Conservation (phyloP, 2,113 vertebrate species). For the Bagarius yarrelli region DNA sequence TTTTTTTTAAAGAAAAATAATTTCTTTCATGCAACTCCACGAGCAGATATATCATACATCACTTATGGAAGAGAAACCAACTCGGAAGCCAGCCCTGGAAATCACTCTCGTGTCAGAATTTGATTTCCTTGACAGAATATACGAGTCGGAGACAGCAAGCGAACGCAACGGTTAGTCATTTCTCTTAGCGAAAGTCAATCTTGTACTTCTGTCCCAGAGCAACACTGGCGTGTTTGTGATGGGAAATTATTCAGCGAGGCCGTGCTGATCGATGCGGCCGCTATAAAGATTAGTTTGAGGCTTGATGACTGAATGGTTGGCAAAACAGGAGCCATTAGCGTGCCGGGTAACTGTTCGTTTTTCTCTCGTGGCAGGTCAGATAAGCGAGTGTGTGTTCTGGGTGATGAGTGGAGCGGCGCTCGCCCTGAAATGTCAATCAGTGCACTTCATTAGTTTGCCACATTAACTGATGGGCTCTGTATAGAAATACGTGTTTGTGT, state of each 20-base stretch:
- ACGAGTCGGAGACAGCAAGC: not conserved
- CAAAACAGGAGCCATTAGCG: conserved; percentile 50
- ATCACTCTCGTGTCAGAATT: not conserved
- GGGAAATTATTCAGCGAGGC: conserved; percentile 37
- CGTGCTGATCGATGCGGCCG: conserved; percentile 26
- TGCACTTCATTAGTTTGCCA: conserved; percentile 57
- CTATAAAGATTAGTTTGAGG: conserved; percentile 38
- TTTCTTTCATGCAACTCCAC: not conserved
- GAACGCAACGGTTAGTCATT: conserved; percentile 17
- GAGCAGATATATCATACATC: not conserved
- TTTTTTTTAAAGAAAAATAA: not conserved
- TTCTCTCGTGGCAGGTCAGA: conserved; percentile 48
- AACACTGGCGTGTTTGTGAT: conserved; percentile 33
- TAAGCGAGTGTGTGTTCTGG: conserved; percentile 46
- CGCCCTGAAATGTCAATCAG: conserved; percentile 57
- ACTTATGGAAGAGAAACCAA: not conserved
- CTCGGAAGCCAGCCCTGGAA: not conserved
- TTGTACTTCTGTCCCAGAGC: conserved; percentile 17
- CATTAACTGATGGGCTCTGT: conserved; percentile 49
- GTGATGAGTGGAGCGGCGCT: conserved; percentile 52
- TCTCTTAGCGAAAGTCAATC: conserved; percentile 27
- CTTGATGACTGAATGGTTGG: conserved; percentile 45
- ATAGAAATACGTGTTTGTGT: conserved; percentile 29
- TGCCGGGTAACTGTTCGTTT: conserved; percentile 44
- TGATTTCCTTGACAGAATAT: conserved; percentile 12